A percentile compares a stretch with the other conserved stretches of the same genome.
Conservation (phyloP, 2,797 vertebrate species). For the Spea hammondii region DNA sequence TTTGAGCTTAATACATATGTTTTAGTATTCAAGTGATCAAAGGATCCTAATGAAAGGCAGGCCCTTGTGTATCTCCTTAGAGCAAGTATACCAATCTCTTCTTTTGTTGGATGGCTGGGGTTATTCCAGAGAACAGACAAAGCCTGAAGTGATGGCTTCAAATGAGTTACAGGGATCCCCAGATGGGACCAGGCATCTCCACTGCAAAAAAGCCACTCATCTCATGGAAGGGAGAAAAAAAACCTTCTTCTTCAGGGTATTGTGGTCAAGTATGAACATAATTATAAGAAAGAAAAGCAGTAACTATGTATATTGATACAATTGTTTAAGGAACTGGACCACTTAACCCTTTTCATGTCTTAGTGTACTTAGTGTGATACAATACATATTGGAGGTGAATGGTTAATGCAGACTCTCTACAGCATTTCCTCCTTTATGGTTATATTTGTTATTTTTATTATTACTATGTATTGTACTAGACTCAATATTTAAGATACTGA, state of each 20-base stretch:
- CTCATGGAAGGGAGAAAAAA: conserved; percentile 28
- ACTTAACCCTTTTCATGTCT: not conserved
- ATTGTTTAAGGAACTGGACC: not conserved
- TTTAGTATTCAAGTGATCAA: not conserved
- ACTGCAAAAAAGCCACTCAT: conserved; percentile 62
- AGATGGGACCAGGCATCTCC: conserved; percentile 84
- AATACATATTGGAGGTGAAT: too few species aligned
- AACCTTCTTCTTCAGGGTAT: not conserved
- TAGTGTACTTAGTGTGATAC: too few species aligned
- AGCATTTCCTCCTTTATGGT: too few species aligned
- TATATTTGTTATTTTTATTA: too few species aligned
- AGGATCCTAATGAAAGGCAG: not conserved
- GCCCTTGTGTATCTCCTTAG: conserved; percentile 54
- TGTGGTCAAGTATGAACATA: conserved; percentile 5
- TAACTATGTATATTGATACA: not conserved
- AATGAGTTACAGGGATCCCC: conserved; percentile 87
- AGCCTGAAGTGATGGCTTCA: conserved; percentile 82
- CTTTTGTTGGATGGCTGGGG: conserved; percentile 65
- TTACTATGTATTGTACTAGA: too few species aligned
- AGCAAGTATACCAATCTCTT: conserved; percentile 57
- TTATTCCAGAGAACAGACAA: conserved; percentile 81
- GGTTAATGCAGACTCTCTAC: too few species aligned
- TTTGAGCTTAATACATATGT: not conserved
- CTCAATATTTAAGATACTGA: too few species aligned
- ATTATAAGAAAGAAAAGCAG: conserved; percentile 11